phyloP scores from a whole-genome alignment of 2,797 vertebrate genomes.

The Botia almorhae region DNA sequence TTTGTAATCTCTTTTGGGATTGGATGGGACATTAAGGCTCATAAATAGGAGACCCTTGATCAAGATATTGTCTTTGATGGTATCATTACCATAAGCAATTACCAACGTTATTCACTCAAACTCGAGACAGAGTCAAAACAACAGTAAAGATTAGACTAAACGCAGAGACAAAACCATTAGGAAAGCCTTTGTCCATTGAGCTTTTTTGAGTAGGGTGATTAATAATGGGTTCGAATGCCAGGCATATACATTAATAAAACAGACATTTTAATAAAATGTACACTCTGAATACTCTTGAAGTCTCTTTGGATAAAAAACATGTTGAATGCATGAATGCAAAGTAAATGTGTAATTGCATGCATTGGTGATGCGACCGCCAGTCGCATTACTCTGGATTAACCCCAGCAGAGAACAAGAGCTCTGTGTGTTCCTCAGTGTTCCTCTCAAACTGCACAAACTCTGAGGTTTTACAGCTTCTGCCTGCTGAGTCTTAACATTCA shows the following conservation, averaged over 20 bases:
- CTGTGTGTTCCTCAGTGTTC: constrained; percentile 31
- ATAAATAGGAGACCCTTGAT: constrained; percentile 66
- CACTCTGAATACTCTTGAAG: not conserved
- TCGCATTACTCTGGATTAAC: constrained; percentile 28
- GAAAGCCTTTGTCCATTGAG: not conserved
- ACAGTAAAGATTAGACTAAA: constrained; percentile 37
- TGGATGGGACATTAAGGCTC: constrained; percentile 67
- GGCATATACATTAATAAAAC: too few species aligned
- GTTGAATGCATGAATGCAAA: not conserved
- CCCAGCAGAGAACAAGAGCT: not conserved
- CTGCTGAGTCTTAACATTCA: constrained; percentile 10
- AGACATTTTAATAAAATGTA: not conserved
- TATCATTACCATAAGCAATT: constrained; percentile 63
- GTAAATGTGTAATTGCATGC: not conserved
- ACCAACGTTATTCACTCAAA: constrained; percentile 57
- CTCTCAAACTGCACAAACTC: constrained; percentile 36
- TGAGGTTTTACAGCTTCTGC: constrained; percentile 31
- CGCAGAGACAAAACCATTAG: constrained; percentile 19
- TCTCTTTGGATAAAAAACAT: not conserved
- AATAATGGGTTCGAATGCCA: not conserved
- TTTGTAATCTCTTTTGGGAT: constrained; percentile 73
- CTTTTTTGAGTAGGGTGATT: not conserved
- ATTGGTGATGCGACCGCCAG: not conserved
- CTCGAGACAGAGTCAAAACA: constrained; percentile 47
- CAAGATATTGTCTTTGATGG: constrained; percentile 60